Evolutionary conservation across 2,888 invertebrate genomes (phyloP).

Genomic region (Bursaphelenchus okinawaensis): DNA sequence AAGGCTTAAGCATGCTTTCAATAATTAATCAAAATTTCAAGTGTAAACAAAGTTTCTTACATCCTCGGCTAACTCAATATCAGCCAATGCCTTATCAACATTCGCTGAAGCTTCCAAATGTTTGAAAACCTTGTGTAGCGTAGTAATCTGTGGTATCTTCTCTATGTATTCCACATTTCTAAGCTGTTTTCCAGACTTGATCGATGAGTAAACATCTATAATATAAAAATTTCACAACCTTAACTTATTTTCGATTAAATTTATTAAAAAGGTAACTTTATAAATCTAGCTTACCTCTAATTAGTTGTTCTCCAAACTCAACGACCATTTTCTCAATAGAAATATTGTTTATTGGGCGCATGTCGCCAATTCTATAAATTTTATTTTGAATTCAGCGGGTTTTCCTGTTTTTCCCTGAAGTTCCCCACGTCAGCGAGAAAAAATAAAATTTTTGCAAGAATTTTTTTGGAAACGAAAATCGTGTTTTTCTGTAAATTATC

Average conservation of each 20-base stretch:
- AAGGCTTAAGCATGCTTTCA: too few relatives aligned
- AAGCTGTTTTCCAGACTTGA: background rate
- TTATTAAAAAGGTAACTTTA: too few relatives aligned
- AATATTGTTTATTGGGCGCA: background rate
- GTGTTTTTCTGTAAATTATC: background rate
- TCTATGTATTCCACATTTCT: background rate
- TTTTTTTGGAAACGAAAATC: background rate
- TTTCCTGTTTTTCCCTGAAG: background rate
- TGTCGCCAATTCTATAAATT: background rate
- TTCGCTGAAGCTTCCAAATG: background rate
- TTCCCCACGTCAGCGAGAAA: background rate
- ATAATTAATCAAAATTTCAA: too few relatives aligned
- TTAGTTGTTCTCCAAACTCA: background rate
- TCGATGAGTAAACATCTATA: conserved; percentile 1
- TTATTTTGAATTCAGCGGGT: background rate
- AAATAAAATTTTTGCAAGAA: background rate
- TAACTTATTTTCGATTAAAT: background rate
- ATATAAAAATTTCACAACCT: background rate
- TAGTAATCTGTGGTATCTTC: background rate
- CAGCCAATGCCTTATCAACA: background rate
- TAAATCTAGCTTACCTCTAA: too few relatives aligned
- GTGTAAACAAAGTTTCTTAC: too few relatives aligned
- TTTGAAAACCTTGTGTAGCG: background rate
- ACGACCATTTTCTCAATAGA: background rate
- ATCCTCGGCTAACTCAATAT: background rate